Base-by-base conservation (phyloP, 2,888 invertebrate genomes). In the Antheraea yamamai region DNA sequence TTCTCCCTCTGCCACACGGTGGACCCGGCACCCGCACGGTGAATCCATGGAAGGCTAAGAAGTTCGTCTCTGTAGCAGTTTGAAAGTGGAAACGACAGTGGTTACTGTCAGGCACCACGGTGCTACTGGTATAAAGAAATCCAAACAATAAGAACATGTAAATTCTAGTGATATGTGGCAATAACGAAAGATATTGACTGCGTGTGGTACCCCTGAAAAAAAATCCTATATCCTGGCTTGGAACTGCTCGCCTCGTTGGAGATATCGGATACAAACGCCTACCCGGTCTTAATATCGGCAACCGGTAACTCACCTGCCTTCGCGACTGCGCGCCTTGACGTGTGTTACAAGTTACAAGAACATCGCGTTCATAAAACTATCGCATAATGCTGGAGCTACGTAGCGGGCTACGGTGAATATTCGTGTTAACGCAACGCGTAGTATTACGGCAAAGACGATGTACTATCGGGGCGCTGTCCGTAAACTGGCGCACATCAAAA, bases 221-320 rank as follows among this genome's bases (percentile, higher is more conserved):
- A 70, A 70, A 39, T 70, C 70, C n/a, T 39, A 70, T 70, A 70
- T 70, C 70, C 70, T 70, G 18, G n/a, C 35, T 35, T 30, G 68
- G 68, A 8, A 8, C 23, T 61, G 61, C 68, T 35, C 39, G 10
- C 39, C 39, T 70, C 70, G 70, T 39, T 39, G 39, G 20, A 70
- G 35, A 70, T 35, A 70, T 70, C 70, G 70, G 70, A 70, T 70
- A 39, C 70, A 73, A 79, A 83, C 86, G 88, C 89, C 90, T 89
- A 88, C 88, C 82, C 76, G 84, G 81, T 86, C 87, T 88, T 89
- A 90, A 90, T 91, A 90, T 89, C 86, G 81, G 78, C 78, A 80
- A 79, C 81, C 74, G 71, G 39, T 81, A 82, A 80, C 79, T 81
- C 82, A 82, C 84, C 84, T 84, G 84, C 85, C 84, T 83, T 83